Percentiles rank a stretch among this genome's conserved stretches.
These are phyloP conservation scores for Sturnira hondurensis DNA, from an alignment of 2,113 vertebrate genomes.

Conservation along the genomic window DNA sequence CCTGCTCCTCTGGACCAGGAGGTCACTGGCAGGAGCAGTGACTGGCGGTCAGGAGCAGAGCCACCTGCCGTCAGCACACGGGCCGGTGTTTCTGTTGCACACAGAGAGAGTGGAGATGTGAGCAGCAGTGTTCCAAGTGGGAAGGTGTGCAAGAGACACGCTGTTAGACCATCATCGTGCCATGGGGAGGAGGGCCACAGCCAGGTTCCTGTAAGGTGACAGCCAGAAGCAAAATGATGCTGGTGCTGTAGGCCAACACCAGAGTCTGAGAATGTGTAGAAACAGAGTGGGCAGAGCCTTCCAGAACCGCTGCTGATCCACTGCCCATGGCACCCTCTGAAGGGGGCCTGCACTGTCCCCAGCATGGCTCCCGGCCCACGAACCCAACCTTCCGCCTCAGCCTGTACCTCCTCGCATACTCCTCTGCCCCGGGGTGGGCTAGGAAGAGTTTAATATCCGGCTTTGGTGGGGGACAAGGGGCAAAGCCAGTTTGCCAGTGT, in stretches of 20 bases:
- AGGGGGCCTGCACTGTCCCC: not conserved
- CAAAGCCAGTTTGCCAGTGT: not conserved
- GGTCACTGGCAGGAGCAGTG: not conserved
- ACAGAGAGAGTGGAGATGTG: fast-evolving
- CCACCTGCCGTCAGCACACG: fast-evolving
- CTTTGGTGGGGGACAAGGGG: not conserved
- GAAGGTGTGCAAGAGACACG: not conserved
- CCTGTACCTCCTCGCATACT: not conserved
- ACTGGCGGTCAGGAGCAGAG: not conserved
- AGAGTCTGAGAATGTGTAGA: fast-evolving
- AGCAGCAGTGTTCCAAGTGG: not conserved
- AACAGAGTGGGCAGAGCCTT: not conserved
- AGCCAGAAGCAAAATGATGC: too few relatives aligned
- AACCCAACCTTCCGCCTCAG: not conserved
- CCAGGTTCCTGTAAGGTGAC: fast-evolving
- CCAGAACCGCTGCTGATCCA: fast-evolving
- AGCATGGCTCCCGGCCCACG: not conserved
- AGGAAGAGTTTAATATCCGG: fast-evolving
- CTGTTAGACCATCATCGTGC: fast-evolving
- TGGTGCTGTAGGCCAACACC: not conserved
- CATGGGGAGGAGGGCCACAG: not conserved
- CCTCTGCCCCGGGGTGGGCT: not conserved
- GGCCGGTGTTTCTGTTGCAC: too few relatives aligned
- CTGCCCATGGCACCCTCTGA: not conserved
- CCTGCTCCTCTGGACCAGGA: not conserved